Evolutionary conservation across 1,140 invertebrate species (phyloP).

Genomic region (Agrypnia vestita): DNA sequence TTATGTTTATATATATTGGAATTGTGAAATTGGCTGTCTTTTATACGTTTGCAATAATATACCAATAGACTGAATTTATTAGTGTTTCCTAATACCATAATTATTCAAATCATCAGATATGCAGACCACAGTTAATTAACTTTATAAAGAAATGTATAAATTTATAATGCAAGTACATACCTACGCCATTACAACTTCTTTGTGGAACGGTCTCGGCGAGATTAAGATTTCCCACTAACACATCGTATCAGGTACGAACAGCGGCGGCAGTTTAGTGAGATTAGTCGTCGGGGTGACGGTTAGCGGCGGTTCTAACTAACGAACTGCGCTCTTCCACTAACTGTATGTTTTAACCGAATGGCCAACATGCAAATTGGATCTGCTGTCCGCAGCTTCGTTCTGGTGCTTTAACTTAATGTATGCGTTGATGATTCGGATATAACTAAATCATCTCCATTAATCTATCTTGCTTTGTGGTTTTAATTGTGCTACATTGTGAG

Average conservation of each 20-base stretch:
- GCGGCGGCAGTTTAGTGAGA: background rate
- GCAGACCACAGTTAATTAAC: too few species aligned
- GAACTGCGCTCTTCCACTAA: background rate
- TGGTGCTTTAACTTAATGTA: background rate
- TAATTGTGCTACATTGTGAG: background rate
- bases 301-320: background rate
- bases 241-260: background rate
- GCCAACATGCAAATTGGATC: background rate
- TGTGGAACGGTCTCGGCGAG: too few species aligned
- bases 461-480: background rate
- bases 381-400: background rate
- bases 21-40: too few species aligned
- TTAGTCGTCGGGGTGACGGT: background rate
- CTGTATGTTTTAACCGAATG: background rate
- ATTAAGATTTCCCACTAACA: too few species aligned
- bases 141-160: too few species aligned
- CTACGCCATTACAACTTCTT: too few species aligned
- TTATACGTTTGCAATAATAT: too few species aligned
- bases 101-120: too few species aligned
- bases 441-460: background rate
- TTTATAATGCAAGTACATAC: too few species aligned
- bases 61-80: too few species aligned
- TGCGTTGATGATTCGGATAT: background rate
- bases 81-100: too few species aligned
- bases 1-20: too few species aligned